Base-by-base conservation (phyloP, 2,113 vertebrate species). In the Odontophorus gujanensis region DNA sequence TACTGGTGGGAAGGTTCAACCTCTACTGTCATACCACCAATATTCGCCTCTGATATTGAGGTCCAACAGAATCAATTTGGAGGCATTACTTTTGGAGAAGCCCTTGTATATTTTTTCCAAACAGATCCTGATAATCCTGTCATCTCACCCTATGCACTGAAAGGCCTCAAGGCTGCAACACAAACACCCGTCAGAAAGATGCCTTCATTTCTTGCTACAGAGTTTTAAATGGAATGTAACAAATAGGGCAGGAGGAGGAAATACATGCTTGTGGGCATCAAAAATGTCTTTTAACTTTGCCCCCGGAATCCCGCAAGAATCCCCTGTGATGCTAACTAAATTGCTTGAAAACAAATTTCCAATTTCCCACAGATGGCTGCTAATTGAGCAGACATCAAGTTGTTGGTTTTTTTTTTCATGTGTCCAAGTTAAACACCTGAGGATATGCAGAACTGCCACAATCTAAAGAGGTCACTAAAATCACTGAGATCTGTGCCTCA, bases 391-490 rank as follows among this genome's bases (percentile, higher is more conserved):
- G 22, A 80, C 62, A 79, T 47, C 20, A 26, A 11, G 43, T 43
- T 40, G 40, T 40, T 13, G 40, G 26, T 15, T 17, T 53, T 53
- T 53, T 66, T 80, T 89, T 73, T 62, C 48, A 53, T 0, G 1
- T 57, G 75, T 47, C 19, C 45, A 66, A 85, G 82, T 20, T n/a
- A 26, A 69, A 94, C 80, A 55, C 14, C 45, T 62, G 34, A 82
- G 42, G 68, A 77, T 45, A 51, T 0, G 36, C 36, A 66, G 28
- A 95, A 73, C 40, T 48, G 28, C 11, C 34, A 38, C 22, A 21
- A 69, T 73, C 91, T 65, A 84, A 9, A 94, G 72, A 19, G 48
- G 50, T 43, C 55, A 69, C 55, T 68, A 85, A 92, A 94, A 82
- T 47, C 9, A 87, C 2, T 12, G 63, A 92, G 67, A 69, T 48